phyloP scores from a whole-genome alignment of 2,888 invertebrate species.

The Phengaris arion region DNA sequence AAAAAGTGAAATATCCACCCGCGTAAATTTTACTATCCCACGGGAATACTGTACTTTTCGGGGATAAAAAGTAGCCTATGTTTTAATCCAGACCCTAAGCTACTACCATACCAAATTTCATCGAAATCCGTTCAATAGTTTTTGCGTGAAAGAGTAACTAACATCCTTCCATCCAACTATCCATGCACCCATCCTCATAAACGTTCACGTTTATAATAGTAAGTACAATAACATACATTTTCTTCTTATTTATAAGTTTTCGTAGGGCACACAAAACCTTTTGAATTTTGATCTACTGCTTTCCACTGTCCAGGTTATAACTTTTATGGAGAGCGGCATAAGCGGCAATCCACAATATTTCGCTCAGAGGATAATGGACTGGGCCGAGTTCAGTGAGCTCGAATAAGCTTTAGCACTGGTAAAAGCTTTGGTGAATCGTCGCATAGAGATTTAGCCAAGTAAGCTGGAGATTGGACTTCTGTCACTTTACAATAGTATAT shows the following conservation, averaged over 20 bases:
- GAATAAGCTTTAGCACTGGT: slow-evolving; percentile 23
- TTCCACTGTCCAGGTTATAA: neutral
- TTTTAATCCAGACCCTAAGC: no score
- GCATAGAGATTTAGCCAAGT: slow-evolving; percentile 22
- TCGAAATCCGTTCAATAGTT: no score
- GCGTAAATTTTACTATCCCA: no score
- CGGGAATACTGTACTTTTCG: no score
- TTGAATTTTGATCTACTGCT: neutral
- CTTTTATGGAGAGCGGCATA: slow-evolving; percentile 1
- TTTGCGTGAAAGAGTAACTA: no score
- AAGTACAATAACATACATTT: no score
- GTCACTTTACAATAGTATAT: neutral
- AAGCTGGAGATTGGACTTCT: slow-evolving; percentile 17
- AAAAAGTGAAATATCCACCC: no score
- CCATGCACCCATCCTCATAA: no score
- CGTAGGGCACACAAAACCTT: neutral
- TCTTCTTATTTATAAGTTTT: neutral
- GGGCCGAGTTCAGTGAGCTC: slow-evolving; percentile 19
- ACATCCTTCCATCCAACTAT: no score
- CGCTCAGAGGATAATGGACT: slow-evolving; percentile 21
- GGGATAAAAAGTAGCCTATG: no score
- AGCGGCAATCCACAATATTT: slow-evolving; percentile 14
- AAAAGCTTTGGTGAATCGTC: slow-evolving; percentile 22
- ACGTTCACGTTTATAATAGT: no score
- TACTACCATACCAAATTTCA: no score